Evolutionary conservation across 2,888 invertebrate genomes (phyloP).

Genomic region (Hermaeophaga mercurialis): DNA sequence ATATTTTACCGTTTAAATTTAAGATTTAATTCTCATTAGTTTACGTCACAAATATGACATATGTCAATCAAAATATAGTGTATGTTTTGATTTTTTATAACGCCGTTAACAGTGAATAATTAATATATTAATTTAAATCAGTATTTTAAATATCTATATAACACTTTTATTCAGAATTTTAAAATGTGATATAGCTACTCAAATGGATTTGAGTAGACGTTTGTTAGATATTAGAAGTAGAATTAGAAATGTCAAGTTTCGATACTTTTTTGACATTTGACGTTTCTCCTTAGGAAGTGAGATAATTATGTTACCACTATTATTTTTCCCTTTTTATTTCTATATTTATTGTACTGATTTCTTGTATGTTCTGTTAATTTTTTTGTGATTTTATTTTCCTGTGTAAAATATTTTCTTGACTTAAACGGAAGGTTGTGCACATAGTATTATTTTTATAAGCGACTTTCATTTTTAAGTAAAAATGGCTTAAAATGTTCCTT

Average conservation of each 20-base stretch:
- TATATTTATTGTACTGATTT: conserved; percentile 20
- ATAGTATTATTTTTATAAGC: conserved; percentile 47
- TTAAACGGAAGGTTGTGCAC: conserved; percentile 48
- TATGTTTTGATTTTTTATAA: neutral
- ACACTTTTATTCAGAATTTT: conserved; percentile 43
- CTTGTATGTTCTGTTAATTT: conserved; percentile 29
- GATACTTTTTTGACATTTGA: conserved; percentile 24
- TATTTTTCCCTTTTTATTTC: conserved; percentile 36
- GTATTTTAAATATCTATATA: conserved; percentile 26
- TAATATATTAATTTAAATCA: conserved; percentile 20
- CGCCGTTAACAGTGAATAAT: conserved; percentile 13
- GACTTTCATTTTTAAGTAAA: conserved; percentile 42
- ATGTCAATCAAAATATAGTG: neutral
- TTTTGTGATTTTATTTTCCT: conserved; percentile 40
- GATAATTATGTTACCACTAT: conserved; percentile 55
- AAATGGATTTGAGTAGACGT: conserved; percentile 38
- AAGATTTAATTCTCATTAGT: no score
- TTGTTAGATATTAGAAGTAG: conserved; percentile 44
- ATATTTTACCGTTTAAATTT: no score
- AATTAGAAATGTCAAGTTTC: conserved; percentile 8
- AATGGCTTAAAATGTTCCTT: conserved; percentile 41
- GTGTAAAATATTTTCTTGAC: conserved; percentile 27
- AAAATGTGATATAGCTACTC: conserved; percentile 52
- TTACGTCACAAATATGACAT: neutral
- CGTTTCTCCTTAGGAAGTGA: conserved; percentile 47